A percentile compares a stretch with the other conserved stretches of the same genome.
Conservation (phyloP, 2,888 invertebrate species). For the Volucella bombylans region DNA sequence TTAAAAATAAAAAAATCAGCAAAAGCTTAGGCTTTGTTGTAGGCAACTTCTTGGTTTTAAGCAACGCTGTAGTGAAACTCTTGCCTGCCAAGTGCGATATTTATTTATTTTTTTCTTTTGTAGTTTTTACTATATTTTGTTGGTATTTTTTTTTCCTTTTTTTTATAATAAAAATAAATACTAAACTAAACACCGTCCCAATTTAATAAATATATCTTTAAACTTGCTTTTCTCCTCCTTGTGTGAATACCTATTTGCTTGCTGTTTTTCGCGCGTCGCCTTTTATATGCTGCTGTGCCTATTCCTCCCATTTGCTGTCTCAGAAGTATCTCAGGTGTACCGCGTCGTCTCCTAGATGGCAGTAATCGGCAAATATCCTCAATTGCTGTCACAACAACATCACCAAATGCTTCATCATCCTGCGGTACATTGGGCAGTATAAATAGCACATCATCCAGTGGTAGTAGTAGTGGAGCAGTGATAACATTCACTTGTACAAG, state of each 20-base stretch:
- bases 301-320: constrained; percentile 15
- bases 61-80: not conserved
- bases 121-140: constrained; percentile 2
- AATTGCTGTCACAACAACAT: constrained; percentile 76
- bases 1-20: too few species aligned
- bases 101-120: constrained; percentile 3
- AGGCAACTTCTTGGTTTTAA: not conserved
- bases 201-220: constrained; percentile 28
- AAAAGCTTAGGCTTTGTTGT: too few species aligned
- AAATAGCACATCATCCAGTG: constrained; percentile 80
- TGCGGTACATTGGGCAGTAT: constrained; percentile 81
- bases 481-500: constrained; percentile 80
- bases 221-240: constrained; percentile 23
- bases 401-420: constrained; percentile 74
- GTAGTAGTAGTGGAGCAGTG: constrained; percentile 80
- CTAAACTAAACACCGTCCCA: constrained; percentile 41
- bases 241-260: constrained; percentile 50
- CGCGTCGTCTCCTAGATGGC: constrained; percentile 82
- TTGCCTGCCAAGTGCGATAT: constrained; percentile 13
- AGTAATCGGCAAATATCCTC: constrained; percentile 79
- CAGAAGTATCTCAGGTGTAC: constrained; percentile 82
- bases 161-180: constrained; percentile 20
- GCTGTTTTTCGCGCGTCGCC: constrained; percentile 70
- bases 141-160: not conserved
- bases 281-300: constrained; percentile 65